These are phyloP conservation scores for Catostylus mosaicus DNA, from an alignment of 30 jellyfish, hydroid and myxozoan species.

Conservation along the genomic window DNA sequence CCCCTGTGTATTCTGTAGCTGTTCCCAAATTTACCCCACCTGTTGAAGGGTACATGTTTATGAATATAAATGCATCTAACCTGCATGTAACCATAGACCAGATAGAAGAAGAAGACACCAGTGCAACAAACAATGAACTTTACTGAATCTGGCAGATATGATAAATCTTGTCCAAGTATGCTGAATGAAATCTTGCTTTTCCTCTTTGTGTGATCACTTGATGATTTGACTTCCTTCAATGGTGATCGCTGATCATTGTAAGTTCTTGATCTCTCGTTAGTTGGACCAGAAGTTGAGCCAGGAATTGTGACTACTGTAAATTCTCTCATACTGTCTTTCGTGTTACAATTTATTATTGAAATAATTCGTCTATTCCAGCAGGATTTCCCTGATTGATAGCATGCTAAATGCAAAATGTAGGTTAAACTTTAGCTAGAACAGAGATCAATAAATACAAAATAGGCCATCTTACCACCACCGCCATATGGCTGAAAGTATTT, in stretches of 20 bases:
- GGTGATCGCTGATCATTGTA: not conserved
- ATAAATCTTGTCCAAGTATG: constrained; percentile 52
- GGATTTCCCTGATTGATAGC: too few species aligned
- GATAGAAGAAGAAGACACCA: constrained; percentile 78
- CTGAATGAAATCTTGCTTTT: constrained; percentile 4
- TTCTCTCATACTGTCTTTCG: not conserved
- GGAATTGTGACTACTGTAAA: not conserved
- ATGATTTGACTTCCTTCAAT: not conserved
- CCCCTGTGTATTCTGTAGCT: too few species aligned
- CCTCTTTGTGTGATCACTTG: not conserved
- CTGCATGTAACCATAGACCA: constrained; percentile 85
- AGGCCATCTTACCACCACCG: too few species aligned
- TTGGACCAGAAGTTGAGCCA: not conserved
- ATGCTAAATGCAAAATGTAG: too few species aligned
- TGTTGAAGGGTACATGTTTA: not conserved
- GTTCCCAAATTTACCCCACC: not conserved
- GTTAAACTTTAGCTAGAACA: too few species aligned
- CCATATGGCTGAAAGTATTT: too few species aligned
- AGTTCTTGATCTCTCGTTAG: not conserved
- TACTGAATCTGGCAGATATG: constrained; percentile 25
- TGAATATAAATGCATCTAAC: constrained; percentile 22
- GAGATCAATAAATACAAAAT: too few species aligned
- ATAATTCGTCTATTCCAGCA: too few species aligned
- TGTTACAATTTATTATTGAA: not conserved
- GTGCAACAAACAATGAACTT: constrained; percentile 63